Evolutionary conservation across 1,140 invertebrate genomes (phyloP), one percentile per base, ranked within the genome.

Genomic region (Littorina saxatilis): DNA sequence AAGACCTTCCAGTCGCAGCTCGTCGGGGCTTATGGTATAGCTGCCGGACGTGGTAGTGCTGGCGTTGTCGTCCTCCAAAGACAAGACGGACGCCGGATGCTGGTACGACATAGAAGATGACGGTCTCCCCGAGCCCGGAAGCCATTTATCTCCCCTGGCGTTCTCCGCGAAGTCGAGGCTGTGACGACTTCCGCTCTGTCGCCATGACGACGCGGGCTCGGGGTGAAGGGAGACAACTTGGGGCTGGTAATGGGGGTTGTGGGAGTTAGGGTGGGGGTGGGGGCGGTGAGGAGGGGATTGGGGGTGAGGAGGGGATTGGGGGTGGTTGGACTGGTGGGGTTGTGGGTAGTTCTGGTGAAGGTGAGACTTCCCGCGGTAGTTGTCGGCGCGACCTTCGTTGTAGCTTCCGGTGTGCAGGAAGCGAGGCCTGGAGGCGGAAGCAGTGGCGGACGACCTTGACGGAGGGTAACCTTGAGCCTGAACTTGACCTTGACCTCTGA

Each of bases 1-100:
- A 32, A 61, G 78, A 32, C 85, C 81, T 20, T 88, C 87, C 15
- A 87, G 80, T n/a, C 83, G 80, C 3, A 87, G 40, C 47, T 88
- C 87, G 76, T 88, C 87, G 0, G 84, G 86, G 76, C 84, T 87
- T 52, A 88, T 83, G n/a, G 86, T 84, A 81, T 88, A 88, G 75
- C 87, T 88, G 23, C 87, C 87, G 39, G 87, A 88, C 29, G 87
- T 88, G 5, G 87, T 88, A 11, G 87, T 88, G 13, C 83, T 84
- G 47, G 82, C 87, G n/a, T n/a, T n/a, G 80, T 88, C 87, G 63
- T 88, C 87, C 37, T 88, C 87, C 17, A 70, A 39, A 0, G 81
- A 82, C 27, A 50, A 39, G 29, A n/a, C 52, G 11, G 76, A 78
- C 58, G 37, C 37, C 72, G 68, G 79, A 4, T 58, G 52, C 76